Evolutionary conservation across 2,113 vertebrate genomes (phyloP), one percentile per base, ranked within the genome.

Genomic region (Galeopterus variegatus): DNA sequence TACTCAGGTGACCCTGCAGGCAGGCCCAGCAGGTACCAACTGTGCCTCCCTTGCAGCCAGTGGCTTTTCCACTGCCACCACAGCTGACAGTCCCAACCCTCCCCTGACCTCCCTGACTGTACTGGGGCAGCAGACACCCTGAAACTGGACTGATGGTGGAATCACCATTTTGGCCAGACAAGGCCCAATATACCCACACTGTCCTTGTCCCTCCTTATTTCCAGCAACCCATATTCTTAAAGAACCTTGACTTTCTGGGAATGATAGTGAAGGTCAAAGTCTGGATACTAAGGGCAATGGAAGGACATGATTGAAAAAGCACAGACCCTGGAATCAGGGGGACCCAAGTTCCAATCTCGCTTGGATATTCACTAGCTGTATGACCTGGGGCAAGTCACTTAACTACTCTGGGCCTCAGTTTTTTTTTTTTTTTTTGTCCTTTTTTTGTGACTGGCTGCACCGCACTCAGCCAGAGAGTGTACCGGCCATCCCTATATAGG

Each of bases 351-450:
- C 24, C n/a, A 67, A 15, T 65, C 24, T 58, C 17, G 56, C 56
- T 85, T 87, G 79, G 56, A 31, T 60, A 36, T 26, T 84, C 56
- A 84, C 28, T 64, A 54, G 26, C 45, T 84, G 6, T 19, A 23
- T 64, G 86, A 80, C 36, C 11, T 52, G 64, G 26, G n/a, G 52
- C 58, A 96, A 93, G 90, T 45, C 83, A 89, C 18, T 50, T 52
- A 36, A 36, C 54, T 7, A 83, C 79, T 81, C 86, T 41, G 54
- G 28, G 64, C 88, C 33, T 94, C 21, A n/a, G n/a, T n/a, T n/a
- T n/a, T n/a, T n/a, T n/a, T n/a, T n/a, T n/a, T n/a, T n/a, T n/a
- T n/a, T n/a, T n/a, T n/a, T n/a, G n/a, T n/a, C n/a, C n/a, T n/a
- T n/a, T n/a, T n/a, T n/a, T n/a, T n/a, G n/a, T n/a, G n/a, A n/a